Percentiles rank a stretch among this genome's conserved stretches.
Evolutionary conservation across 37 sponge, comb jelly and placozoan species (phyloP).

Genomic region (Beroe forskalii): DNA sequence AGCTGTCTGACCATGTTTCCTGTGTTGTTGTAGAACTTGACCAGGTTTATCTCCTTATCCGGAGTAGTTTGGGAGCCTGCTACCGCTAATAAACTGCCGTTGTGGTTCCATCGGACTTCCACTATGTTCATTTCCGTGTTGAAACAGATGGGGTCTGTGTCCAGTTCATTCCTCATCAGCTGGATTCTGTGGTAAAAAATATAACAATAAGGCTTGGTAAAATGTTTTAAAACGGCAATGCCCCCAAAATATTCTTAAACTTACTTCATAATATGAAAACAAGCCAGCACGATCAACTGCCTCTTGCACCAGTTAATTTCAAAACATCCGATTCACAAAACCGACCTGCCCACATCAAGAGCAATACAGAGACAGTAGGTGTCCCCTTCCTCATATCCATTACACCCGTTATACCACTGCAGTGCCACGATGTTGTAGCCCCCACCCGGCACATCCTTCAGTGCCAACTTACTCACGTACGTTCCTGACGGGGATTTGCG

Average conservation of each 20-base stretch:
- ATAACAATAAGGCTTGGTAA: no score
- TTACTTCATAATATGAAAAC: no score
- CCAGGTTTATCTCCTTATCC: constrained; percentile 79
- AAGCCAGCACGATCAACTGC: no score
- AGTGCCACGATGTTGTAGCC: constrained; percentile 18
- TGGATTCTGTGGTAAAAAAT: constrained; percentile 64
- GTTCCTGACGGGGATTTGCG: not conserved
- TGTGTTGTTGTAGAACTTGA: constrained; percentile 80
- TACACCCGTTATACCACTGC: constrained; percentile 68
- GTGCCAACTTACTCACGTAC: constrained; percentile 37
- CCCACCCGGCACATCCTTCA: constrained; percentile 17
- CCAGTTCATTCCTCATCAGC: constrained; percentile 84
- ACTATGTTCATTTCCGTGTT: constrained; percentile 71
- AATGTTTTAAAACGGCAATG: no score
- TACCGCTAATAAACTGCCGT: constrained; percentile 80
- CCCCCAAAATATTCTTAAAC: no score
- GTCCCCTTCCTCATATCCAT: constrained; percentile 72
- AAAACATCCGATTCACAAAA: no score
- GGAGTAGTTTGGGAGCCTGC: constrained; percentile 69
- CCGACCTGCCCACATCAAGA: constrained; percentile 78
- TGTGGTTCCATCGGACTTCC: constrained; percentile 74
- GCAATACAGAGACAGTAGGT: constrained; percentile 79
- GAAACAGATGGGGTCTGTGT: constrained; percentile 77
- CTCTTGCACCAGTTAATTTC: no score
- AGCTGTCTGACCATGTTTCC: constrained; percentile 83